phyloP scores from a whole-genome alignment of 2,113 vertebrate genomes.

The Ciconia maguari region DNA sequence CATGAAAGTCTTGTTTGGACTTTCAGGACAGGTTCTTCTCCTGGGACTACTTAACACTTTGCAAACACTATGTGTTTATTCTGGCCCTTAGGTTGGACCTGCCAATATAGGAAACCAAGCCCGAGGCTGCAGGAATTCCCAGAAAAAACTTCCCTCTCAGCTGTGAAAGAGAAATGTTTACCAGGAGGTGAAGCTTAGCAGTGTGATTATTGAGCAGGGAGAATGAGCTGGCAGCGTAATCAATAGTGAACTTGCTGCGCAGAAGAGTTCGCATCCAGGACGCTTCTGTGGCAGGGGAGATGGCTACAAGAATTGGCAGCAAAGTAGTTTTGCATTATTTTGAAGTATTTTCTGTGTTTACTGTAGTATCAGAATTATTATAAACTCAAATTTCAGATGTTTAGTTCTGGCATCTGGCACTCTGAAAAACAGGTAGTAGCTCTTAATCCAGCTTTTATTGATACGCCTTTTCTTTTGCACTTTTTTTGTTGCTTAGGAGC shows the following conservation, averaged over 20 bases:
- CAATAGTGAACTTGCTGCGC: not conserved
- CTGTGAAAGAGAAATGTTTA: not conserved
- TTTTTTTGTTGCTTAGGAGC: not conserved
- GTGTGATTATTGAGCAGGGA: not conserved
- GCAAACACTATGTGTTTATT: not conserved
- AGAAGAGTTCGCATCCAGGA: not conserved
- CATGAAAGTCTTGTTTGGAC: not conserved
- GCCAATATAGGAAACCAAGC: not conserved
- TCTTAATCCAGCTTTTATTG: not conserved
- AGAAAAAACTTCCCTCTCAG: not conserved
- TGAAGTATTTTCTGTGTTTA: not conserved
- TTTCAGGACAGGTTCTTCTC: not conserved
- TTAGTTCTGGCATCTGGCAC: not conserved
- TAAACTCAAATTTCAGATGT: not conserved
- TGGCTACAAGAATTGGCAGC: not conserved
- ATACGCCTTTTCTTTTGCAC: accelerated
- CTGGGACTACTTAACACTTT: not conserved
- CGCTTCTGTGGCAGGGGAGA: not conserved
- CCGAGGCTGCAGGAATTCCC: not conserved
- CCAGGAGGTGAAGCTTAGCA: not conserved
- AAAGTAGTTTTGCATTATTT: accelerated
- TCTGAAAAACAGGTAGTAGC: not conserved
- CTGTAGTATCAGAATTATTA: not conserved
- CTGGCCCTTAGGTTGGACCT: not conserved
- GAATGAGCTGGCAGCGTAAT: not conserved